Evolutionary conservation across 2,113 vertebrate species (phyloP), one percentile per base, ranked within the genome.

Genomic region (Corvus hawaiiensis): DNA sequence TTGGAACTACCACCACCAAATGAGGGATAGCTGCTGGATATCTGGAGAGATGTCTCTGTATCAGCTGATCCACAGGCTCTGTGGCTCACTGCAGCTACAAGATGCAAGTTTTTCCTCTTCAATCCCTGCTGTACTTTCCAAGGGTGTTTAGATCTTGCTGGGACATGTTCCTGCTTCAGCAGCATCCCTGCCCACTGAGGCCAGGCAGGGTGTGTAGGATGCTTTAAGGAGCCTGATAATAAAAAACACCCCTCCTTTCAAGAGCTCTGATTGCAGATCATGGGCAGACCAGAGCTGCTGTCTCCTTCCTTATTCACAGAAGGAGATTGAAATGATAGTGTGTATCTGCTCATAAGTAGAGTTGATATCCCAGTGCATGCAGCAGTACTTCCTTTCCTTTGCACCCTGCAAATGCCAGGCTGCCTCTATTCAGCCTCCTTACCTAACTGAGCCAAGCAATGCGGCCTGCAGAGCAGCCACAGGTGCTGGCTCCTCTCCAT

Each of bases 321-420:
- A 85, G 63, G 52, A 90, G 74, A 87, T 93, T 73, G 66, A 93
- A 93, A 83, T 48, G 87, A 87, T 92, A 91, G 44, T 28, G 63
- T 23, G 8, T 74, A 84, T 61, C 82, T 88, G 87, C 73, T 74
- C 43, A 0, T 58, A 32, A 86, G 62, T 32, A 76, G 79, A 63
- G 55, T 51, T 87, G 85, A 49, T 92, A 56, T 90, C 86, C 84
- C 69, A 43, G 64, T 27, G 78, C 19, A 1, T 66, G 83, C 64
- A 37, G 54, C n/a, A 62, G 58, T 58, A 89, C 67, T 95, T 94
- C 93, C 91, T 93, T 96, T 84, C 54, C 64, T 85, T 81, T 61
- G 80, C 48, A 58, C 74, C 9, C 28, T 72, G 69, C 73, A 72
- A 54, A 66, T 84, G 88, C 58, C 76, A 82, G 76, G 37, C 80